Evolutionary conservation across 2,797 vertebrate genomes (phyloP).

Genomic region (Margarornis squamiger): DNA sequence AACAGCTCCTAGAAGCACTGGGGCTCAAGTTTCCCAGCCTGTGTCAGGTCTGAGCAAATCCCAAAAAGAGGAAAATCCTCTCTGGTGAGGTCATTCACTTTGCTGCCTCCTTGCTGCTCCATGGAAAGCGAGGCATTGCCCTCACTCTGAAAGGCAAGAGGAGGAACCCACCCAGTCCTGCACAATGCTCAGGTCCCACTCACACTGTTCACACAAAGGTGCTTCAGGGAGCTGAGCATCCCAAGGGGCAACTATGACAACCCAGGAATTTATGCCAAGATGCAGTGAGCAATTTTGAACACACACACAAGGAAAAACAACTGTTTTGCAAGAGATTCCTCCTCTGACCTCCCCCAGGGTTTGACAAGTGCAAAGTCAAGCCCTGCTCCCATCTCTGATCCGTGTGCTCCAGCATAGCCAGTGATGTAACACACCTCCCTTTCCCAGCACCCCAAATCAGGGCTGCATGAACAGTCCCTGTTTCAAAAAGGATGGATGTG

Average conservation of each 20-base stretch:
- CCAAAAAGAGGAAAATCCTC: background rate
- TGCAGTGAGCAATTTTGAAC: background rate
- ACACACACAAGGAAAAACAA: background rate
- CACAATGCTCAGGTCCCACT: background rate
- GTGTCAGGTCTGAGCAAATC: background rate
- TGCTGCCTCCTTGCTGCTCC: background rate
- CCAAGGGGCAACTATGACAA: accelerated
- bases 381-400: background rate
- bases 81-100: background rate
- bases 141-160: background rate
- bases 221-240: background rate
- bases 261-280: background rate
- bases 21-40: background rate
- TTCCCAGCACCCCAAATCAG: background rate
- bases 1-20: background rate
- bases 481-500: background rate
- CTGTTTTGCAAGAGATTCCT: background rate
- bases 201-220: background rate
- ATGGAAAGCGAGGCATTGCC: background rate
- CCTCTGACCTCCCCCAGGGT: background rate
- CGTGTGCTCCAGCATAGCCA: accelerated
- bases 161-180: background rate
- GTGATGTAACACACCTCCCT: background rate
- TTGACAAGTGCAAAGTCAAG: accelerated
- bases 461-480: background rate